Evolutionary conservation across 2,113 vertebrate genomes (phyloP).

Genomic region (Chaetorhynchus papuensis): DNA sequence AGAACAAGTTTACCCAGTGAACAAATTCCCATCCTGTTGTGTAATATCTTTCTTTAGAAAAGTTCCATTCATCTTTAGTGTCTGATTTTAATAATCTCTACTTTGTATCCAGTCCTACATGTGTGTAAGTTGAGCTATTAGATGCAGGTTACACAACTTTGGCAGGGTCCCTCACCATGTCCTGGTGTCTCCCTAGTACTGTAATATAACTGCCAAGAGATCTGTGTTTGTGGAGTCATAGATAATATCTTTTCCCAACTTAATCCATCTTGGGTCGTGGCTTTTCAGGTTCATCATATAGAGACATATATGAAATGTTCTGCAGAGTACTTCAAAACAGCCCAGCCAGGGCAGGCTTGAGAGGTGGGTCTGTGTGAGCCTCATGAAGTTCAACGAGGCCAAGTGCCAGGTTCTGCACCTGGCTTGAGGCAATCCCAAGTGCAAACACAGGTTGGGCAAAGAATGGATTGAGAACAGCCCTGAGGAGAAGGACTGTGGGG

Average conservation of each 20-base stretch:
- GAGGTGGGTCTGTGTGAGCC: background rate
- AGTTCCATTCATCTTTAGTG: background rate
- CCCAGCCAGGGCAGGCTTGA: background rate
- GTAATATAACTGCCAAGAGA: background rate
- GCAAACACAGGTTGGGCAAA: background rate
- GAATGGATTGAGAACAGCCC: background rate
- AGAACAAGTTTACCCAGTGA: conserved; percentile 19
- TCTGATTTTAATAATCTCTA: background rate
- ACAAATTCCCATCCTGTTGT: background rate
- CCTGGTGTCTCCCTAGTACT: background rate
- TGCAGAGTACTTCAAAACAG: background rate
- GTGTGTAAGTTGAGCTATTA: background rate
- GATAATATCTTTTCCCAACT: background rate
- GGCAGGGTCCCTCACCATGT: background rate
- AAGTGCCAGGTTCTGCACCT: background rate
- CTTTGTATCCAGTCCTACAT: background rate
- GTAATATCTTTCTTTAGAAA: background rate
- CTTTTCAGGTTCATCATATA: background rate
- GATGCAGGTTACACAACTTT: background rate
- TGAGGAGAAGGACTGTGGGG: background rate
- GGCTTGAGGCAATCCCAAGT: background rate
- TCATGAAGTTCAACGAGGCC: background rate
- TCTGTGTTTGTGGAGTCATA: background rate
- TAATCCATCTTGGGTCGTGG: background rate
- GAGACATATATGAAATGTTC: background rate